Conservation (phyloP, 2,113 vertebrate species). For the Nycticryphes semicollaris region DNA sequence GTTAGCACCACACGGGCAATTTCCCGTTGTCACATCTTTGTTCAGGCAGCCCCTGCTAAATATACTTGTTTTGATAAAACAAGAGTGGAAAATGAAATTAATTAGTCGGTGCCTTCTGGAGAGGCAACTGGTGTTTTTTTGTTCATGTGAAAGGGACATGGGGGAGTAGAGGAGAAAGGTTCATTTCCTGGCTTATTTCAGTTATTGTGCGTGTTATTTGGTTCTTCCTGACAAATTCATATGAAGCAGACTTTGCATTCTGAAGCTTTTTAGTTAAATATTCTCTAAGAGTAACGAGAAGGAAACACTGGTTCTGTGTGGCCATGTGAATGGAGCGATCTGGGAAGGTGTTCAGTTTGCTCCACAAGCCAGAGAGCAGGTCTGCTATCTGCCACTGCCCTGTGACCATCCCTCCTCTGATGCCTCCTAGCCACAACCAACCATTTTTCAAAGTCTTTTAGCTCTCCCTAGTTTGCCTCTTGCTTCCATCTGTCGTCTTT, state of each 20-base stretch:
- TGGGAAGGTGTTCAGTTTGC: neutral
- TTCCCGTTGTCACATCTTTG: neutral
- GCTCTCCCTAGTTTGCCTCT: neutral
- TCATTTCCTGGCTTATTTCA: neutral
- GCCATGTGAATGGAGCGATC: neutral
- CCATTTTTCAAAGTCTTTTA: neutral
- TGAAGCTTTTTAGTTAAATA: neutral
- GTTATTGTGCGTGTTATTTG: neutral
- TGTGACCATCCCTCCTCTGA: neutral
- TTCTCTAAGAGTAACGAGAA: neutral
- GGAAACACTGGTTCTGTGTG: too few relatives aligned
- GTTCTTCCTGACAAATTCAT: neutral
- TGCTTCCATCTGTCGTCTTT: neutral
- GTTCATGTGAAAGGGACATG: neutral
- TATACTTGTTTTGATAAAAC: conserved; percentile 5
- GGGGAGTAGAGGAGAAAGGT: neutral
- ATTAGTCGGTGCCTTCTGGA: conserved; percentile 16
- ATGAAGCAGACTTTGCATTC: neutral
- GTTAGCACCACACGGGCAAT: neutral
- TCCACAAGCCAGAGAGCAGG: neutral
- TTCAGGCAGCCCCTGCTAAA: neutral
- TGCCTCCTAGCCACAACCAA: neutral
- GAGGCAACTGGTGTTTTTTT: neutral
- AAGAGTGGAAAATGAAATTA: neutral
- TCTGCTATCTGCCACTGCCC: neutral